Evolutionary conservation across 1,140 invertebrate species (phyloP).

Genomic region (Zeugodacus cucurbitae): DNA sequence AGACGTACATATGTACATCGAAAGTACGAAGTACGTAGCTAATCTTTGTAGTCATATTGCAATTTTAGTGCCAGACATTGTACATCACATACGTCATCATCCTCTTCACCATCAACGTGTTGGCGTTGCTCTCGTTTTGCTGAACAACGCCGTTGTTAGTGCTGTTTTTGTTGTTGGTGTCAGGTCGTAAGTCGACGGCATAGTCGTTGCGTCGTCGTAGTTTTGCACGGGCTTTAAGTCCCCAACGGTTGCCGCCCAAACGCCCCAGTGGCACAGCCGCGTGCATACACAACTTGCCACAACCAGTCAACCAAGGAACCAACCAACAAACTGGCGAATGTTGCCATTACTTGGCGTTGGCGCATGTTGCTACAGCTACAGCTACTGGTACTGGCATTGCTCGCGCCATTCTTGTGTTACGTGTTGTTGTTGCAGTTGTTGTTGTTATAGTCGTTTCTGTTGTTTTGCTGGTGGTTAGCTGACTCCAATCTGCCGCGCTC

Average conservation of each 20-base stretch:
- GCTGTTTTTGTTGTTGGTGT: too few species aligned
- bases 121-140: neutral
- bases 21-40: neutral
- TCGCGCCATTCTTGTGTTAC: neutral
- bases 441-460: neutral
- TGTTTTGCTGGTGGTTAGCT: constrained; percentile 32
- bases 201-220: neutral
- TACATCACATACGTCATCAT: neutral
- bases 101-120: neutral
- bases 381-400: neutral
- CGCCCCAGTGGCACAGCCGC: constrained; percentile 3
- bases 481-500: constrained; percentile 35
- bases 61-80: neutral
- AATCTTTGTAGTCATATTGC: neutral
- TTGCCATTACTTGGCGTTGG: constrained; percentile 24
- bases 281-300: constrained; percentile 30
- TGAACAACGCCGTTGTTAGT: neutral
- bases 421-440: neutral
- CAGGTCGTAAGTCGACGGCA: neutral
- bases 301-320: constrained; percentile 20
- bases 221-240: constrained; percentile 16
- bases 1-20: neutral
- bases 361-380: constrained; percentile 28
- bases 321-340: constrained; percentile 33
- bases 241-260: constrained; percentile 26